phyloP scores from a whole-genome alignment of 2,113 vertebrate genomes.

The Pomatostomus ruficeps region DNA sequence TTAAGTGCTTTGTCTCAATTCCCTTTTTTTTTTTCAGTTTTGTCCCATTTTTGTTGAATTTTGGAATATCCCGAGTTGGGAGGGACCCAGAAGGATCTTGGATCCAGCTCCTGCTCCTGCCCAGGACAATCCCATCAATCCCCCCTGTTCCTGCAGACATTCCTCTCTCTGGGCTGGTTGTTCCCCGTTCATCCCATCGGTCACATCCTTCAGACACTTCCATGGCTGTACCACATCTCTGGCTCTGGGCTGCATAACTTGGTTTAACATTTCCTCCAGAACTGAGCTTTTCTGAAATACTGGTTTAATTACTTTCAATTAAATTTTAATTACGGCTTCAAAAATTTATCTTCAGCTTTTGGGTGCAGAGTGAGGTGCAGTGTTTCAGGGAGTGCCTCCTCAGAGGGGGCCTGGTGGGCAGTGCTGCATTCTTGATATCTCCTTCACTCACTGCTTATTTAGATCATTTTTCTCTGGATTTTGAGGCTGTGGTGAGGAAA shows the following conservation, averaged over 20 bases:
- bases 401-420: not conserved
- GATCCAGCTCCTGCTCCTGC: not conserved
- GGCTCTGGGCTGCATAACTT: not conserved
- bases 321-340: not conserved
- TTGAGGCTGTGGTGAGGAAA: not conserved
- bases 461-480: not conserved
- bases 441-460: not conserved
- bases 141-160: not conserved
- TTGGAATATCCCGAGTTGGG: not conserved
- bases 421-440: not conserved
- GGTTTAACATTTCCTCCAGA: not conserved
- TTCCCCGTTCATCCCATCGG: accelerated
- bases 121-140: not conserved
- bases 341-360: not conserved
- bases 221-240: accelerated
- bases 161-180: accelerated
- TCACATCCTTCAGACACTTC: not conserved
- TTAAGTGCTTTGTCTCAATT: not conserved
- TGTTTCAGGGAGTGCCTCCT: not conserved
- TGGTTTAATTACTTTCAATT: not conserved
- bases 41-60: not conserved
- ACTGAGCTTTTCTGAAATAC: not conserved
- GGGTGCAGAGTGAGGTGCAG: not conserved
- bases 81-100: not conserved
- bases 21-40: not conserved